Percentiles rank a stretch among this genome's conserved stretches.
phyloP scores from a whole-genome alignment of 1,140 invertebrate genomes.

The Trichonephila clavipes region DNA sequence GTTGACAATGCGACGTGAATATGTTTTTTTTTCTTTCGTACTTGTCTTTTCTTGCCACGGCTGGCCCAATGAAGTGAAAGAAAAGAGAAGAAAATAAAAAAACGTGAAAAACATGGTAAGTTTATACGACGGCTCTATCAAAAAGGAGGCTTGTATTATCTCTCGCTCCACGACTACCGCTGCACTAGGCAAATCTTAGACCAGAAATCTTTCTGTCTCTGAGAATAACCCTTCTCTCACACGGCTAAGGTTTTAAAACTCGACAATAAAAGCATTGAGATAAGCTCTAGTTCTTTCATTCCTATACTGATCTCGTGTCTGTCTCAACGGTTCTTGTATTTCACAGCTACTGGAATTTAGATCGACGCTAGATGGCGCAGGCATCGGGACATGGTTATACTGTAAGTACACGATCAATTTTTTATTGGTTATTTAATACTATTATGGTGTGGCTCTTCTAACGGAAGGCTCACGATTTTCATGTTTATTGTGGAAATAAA shows the following conservation, averaged over 20 bases:
- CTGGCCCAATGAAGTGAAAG: conserved; percentile 8
- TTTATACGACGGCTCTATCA: conserved; percentile 55
- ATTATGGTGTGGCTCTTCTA: not conserved
- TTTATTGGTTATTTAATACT: not conserved
- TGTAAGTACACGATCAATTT: conserved; percentile 33
- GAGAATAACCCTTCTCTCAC: not conserved
- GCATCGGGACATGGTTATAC: not conserved
- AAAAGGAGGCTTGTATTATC: conserved; percentile 59
- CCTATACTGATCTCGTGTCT: not conserved
- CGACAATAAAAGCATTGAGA: conserved; percentile 10
- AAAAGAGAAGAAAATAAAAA: conserved; percentile 23
- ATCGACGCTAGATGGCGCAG: conserved; percentile 63
- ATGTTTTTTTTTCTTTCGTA: not conserved
- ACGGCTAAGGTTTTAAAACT: conserved; percentile 26
- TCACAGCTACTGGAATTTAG: not conserved
- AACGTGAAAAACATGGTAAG: conserved; percentile 58
- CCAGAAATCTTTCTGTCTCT: not conserved
- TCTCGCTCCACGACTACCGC: conserved; percentile 27
- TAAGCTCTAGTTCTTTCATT: not conserved
- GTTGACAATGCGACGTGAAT: conserved; percentile 46
- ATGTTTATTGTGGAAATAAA: not conserved
- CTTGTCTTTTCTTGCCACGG: not conserved
- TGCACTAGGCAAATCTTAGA: conserved; percentile 34
- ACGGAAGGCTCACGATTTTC: not conserved
- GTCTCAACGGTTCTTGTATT: not conserved